A percentile compares a stretch with the other conserved stretches of the same genome.
These are phyloP conservation scores for Odobenus rosmarus DNA, from an alignment of 2,113 vertebrate species.

Conservation along the genomic window DNA sequence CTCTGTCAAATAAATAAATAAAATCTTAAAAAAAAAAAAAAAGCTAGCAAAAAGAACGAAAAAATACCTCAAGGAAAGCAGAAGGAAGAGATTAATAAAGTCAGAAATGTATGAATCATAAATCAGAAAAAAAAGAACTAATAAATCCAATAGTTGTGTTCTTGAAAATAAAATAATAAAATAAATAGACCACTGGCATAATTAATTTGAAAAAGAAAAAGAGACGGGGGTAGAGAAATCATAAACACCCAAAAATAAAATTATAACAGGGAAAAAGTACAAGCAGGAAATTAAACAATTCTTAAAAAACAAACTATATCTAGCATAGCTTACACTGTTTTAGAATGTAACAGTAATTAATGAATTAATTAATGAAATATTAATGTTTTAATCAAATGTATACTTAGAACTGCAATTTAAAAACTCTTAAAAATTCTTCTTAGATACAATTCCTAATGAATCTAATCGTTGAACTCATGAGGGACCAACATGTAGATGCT, in stretches of 20 bases:
- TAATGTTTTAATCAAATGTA: neutral
- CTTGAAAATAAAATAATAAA: neutral
- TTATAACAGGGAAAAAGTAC: neutral
- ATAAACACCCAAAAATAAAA: neutral
- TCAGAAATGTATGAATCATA: neutral
- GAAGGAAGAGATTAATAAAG: neutral
- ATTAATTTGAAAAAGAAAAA: neutral
- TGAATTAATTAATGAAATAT: conserved; percentile 55
- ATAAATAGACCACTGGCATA: neutral
- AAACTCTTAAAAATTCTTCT: neutral
- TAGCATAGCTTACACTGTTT: neutral
- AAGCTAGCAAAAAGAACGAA: neutral
- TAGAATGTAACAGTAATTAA: conserved; percentile 13
- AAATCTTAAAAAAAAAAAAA: neutral
- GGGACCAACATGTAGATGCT: neutral
- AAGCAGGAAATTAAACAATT: conserved; percentile 27
- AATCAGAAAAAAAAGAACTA: neutral
- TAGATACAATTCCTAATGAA: conserved; percentile 35
- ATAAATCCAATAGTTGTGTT: neutral
- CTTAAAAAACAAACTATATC: neutral
- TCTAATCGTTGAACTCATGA: conserved; percentile 37
- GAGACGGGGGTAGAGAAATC: neutral
- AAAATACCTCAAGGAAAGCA: neutral
- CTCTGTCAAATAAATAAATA: too few relatives aligned
- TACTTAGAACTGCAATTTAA: conserved; percentile 32